A percentile compares a stretch with the other conserved stretches of the same genome.
Conservation (phyloP, 2,113 vertebrate species). For the Pangasianodon gigas region DNA sequence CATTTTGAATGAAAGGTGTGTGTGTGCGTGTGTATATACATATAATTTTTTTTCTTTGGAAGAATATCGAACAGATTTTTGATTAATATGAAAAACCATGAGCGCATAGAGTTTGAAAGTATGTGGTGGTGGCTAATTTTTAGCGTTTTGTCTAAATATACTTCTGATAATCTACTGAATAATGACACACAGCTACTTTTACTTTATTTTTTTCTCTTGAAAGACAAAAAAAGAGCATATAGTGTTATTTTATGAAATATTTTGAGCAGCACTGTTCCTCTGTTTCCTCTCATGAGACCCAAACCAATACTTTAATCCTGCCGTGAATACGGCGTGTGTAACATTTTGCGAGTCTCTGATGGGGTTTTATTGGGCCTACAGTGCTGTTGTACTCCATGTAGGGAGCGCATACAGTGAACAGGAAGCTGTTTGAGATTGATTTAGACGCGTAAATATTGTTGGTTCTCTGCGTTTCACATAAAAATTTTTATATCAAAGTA, state of each 20-base stretch:
- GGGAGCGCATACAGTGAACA: background rate
- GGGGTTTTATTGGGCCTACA: background rate
- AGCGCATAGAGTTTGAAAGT: too few species aligned
- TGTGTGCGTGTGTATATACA: too few species aligned
- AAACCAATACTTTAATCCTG: background rate
- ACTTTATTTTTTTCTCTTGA: background rate
- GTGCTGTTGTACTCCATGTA: background rate
- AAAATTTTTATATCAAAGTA: too few species aligned
- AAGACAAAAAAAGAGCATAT: too few species aligned
- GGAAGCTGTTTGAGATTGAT: background rate
- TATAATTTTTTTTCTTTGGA: too few species aligned
- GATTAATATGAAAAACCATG: background rate
- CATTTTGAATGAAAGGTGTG: conserved; percentile 96
- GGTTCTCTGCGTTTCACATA: too few species aligned
- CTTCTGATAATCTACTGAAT: background rate
- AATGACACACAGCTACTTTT: background rate
- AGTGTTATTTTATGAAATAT: background rate
- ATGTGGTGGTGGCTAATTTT: too few species aligned
- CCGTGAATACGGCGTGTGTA: background rate
- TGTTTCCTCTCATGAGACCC: background rate
- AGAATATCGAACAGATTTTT: background rate
- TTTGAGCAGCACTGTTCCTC: too few species aligned
- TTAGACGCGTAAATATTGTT: background rate
- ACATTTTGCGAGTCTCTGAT: background rate
- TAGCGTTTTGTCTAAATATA: background rate